A percentile compares a stretch with the other conserved stretches of the same genome.
Conservation (phyloP, 2,888 invertebrate species). For the Spodoptera picta region DNA sequence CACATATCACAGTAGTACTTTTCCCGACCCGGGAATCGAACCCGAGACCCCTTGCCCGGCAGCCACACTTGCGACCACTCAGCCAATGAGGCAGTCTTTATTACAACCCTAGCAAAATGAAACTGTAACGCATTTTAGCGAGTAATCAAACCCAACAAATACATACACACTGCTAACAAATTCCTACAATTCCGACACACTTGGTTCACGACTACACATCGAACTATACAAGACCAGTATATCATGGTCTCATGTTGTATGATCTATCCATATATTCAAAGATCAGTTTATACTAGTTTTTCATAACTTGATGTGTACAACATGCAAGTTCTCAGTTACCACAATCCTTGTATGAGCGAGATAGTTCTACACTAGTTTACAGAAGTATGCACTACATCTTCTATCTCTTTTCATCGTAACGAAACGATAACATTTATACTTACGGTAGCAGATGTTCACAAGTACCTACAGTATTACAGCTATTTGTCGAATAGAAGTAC, state of each 20-base stretch:
- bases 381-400: conserved; percentile 29
- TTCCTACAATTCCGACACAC: conserved; percentile 16
- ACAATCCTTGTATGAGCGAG: conserved; percentile 1
- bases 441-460: conserved; percentile 35
- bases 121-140: background rate
- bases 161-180: background rate
- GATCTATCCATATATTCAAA: too few species aligned
- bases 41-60: too few species aligned
- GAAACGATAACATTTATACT: conserved; percentile 33
- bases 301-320: too few species aligned
- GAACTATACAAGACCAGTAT: background rate
- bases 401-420: conserved; percentile 20
- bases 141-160: conserved; percentile 6
- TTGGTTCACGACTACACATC: conserved; percentile 1
- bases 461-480: conserved; percentile 25
- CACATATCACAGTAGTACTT: too few species aligned
- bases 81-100: too few species aligned
- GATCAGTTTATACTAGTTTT: too few species aligned
- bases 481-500: conserved; percentile 15
- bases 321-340: conserved; percentile 8
- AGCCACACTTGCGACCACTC: too few species aligned
- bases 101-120: background rate
- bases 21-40: too few species aligned
- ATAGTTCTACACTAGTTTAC: conserved; percentile 1
- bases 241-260: too few species aligned